These are phyloP conservation scores for Oppia nitens DNA, from an alignment of 1,140 invertebrate genomes.

Conservation along the genomic window DNA sequence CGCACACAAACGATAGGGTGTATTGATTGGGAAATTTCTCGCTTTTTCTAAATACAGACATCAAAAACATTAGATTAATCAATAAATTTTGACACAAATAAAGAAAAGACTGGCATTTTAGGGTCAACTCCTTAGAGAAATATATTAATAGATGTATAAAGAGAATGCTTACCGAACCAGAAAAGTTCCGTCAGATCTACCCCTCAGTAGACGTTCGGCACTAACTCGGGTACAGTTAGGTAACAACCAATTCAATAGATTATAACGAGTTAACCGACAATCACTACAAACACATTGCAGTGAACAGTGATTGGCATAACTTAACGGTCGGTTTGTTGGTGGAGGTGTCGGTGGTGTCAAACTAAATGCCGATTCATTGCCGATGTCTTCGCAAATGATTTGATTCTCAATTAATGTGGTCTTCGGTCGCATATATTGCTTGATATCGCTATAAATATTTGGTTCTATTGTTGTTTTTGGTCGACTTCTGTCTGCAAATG, in stretches of 20 bases:
- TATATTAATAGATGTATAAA: background rate
- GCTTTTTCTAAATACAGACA: slow-evolving; percentile 4
- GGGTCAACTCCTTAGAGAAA: background rate
- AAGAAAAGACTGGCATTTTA: background rate
- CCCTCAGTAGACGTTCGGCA: slow-evolving; percentile 2
- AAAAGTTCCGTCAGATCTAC: slow-evolving; percentile 8
- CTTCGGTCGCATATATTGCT: background rate
- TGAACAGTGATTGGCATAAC: background rate
- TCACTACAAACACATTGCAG: slow-evolving; percentile 1
- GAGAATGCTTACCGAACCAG: background rate
- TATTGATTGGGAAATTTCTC: slow-evolving; percentile 14
- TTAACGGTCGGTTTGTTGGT: background rate
- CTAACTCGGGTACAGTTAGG: slow-evolving; percentile 10
- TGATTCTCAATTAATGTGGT: background rate
- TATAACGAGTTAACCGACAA: background rate
- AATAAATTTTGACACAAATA: background rate
- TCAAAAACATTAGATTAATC: background rate
- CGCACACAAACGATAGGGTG: slow-evolving; percentile 9
- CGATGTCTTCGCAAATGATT: background rate
- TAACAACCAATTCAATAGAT: slow-evolving; percentile 8
- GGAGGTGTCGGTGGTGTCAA: background rate
- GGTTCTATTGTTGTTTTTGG: background rate
- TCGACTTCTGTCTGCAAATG: background rate
- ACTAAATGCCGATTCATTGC: background rate
- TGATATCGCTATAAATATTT: background rate